A percentile compares a stretch with the other conserved stretches of the same genome.
These are phyloP conservation scores for Xylota segnis DNA, from an alignment of 2,888 invertebrate genomes.

Conservation along the genomic window DNA sequence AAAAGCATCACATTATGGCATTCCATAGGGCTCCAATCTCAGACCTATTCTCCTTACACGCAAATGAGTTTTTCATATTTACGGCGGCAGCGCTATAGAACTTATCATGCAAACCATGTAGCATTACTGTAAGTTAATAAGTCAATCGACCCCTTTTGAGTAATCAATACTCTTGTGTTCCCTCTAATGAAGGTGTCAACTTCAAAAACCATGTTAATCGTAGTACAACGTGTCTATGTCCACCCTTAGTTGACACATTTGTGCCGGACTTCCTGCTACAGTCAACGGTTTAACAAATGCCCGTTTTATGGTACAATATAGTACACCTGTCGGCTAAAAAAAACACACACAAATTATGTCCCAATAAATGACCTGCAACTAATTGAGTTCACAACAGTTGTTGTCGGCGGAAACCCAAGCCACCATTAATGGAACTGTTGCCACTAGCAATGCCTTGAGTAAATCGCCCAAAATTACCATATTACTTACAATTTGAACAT, in stretches of 20 bases:
- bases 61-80: no score
- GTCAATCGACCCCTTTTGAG: background rate
- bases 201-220: background rate
- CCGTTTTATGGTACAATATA: background rate
- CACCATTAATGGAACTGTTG: constrained; percentile 32
- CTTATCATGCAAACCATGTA: no score
- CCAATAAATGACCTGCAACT: constrained; percentile 61
- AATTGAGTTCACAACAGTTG: constrained; percentile 70
- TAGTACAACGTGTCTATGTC: background rate
- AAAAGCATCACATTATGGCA: no score
- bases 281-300: no score
- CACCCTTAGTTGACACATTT: background rate
- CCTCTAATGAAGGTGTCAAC: constrained; percentile 13
- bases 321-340: constrained; percentile 44
- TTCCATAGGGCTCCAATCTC: no score
- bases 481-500: constrained; percentile 45
- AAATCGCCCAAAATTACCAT: constrained; percentile 66
- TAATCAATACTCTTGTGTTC: background rate
- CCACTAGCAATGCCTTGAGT: background rate
- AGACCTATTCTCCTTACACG: no score
- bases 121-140: no score
- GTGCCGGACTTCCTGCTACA: background rate
- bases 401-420: constrained; percentile 45
- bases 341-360: constrained; percentile 17
- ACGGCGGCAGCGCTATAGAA: no score